Base-by-base conservation (phyloP, 2,888 invertebrate species). In the Patella depressa region DNA sequence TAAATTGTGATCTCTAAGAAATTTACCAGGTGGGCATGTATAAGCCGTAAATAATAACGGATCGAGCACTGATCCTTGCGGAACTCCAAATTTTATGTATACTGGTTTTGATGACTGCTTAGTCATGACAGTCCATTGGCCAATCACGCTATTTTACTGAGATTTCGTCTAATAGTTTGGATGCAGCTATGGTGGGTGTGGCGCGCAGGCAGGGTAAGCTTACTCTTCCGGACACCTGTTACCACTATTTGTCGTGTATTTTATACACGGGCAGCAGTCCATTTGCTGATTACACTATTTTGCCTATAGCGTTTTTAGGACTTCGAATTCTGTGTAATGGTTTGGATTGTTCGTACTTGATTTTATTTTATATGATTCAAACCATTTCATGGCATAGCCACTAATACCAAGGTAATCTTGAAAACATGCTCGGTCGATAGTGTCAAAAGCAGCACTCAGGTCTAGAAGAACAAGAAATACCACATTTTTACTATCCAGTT, bases 381-480 rank as follows among this genome's bases (percentile, higher is more conserved):
- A 57, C 57, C 57, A 57, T 57, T n/a, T 57, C 15, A 57, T 3
- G n/a, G 57, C 57, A 57, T n/a, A 57, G 14, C 57, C 57, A 57
- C 2, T 14, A 57, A 57, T 57, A 5, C n/a, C n/a, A n/a, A 57
- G 7, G 3, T 17, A n/a, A 17, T 57, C 7, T 57, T 57, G 3
- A 3, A 57, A n/a, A 17, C 57, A 9, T 17, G 57, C 3, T 57
- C 77, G 78, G 70, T 79, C 77, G 72, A 79, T 74, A n/a, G 78
- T 78, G 55, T 79, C 77, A 71, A 79, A 79, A 7, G 79, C 77
- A 19, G 78, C 78, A 53, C 69, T 70, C 15, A 78, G 65, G 75
- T 79, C 74, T 11, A 79, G 73, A 17, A 79, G 71, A n/a, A 79
- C 74, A 12, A 79, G 24, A 7, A 78, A 24, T 24, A 71, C 72